Conservation (phyloP, 2,888 invertebrate genomes). For the Lasiommata megera region DNA sequence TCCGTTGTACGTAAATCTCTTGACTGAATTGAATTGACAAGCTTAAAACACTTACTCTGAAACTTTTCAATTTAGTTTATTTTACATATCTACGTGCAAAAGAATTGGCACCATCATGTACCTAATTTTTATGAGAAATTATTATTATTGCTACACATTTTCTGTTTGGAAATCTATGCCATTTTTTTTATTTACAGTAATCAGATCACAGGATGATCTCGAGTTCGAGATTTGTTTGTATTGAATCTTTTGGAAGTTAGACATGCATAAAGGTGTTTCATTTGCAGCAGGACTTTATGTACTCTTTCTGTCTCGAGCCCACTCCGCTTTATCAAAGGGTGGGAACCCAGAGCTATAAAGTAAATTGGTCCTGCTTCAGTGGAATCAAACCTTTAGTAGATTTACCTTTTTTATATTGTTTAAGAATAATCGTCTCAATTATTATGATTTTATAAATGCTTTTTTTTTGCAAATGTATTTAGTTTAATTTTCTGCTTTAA, state of each 20-base stretch:
- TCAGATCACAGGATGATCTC: not conserved
- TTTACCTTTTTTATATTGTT: not conserved
- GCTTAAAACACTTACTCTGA: too few relatives aligned
- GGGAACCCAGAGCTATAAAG: too few relatives aligned
- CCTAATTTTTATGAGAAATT: not conserved
- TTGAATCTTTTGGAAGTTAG: not conserved
- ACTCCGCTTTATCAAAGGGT: too few relatives aligned
- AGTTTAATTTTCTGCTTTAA: constrained; percentile 10
- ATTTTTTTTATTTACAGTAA: not conserved
- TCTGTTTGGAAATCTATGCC: not conserved
- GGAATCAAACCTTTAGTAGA: not conserved
- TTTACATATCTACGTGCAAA: too few relatives aligned
- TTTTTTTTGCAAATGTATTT: not conserved
- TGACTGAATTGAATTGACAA: too few relatives aligned
- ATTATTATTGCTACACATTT: not conserved
- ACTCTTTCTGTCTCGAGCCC: too few relatives aligned
- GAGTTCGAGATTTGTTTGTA: not conserved
- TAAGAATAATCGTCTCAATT: not conserved
- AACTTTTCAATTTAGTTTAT: too few relatives aligned
- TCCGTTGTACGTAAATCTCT: too few relatives aligned
- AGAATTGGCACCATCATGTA: not conserved
- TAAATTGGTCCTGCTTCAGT: not conserved
- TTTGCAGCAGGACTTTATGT: too few relatives aligned
- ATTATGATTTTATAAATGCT: not conserved
- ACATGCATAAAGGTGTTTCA: not conserved